Base-by-base conservation (phyloP, 2,113 vertebrate species). In the Leucoraja erinaceus region DNA sequence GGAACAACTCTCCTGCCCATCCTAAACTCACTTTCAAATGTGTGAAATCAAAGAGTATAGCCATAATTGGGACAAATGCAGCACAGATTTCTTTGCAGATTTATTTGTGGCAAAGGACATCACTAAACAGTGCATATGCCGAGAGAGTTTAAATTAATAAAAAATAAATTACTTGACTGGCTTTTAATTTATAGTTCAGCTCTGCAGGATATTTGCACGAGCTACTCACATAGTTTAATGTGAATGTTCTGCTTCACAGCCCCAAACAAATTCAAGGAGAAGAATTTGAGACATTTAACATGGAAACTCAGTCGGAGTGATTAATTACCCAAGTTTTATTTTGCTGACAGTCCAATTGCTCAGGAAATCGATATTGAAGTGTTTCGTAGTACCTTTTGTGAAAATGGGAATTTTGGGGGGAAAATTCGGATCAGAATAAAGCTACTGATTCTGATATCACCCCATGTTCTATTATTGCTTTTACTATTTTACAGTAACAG, bases 91-190 rank as follows among this genome's bases (percentile, higher is more conserved):
- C 20, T 2, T 20, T 22, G n/a, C 86, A 68, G 16, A 68, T 12
- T 47, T 47, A 68, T 90, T 68, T 33, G 38, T 38, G 20, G n/a
- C 18, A 20, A 20, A 14, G 9, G 59, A 0, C 63, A 56, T 20
- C 86, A 5, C 61, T 5, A 66, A 31, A 33, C 31, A 90, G 14
- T 68, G 68, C 28, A 38, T 47, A 70, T 90, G 86, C 86, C 33
- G 38, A 33, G 31, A 70, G 78, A 14, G 18, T 16, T 90, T 90
- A 70, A 66, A 70, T 61, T 61, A 90, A 66, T 25, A 2, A 20
- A 66, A 90, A 90, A 33, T 90, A 90, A 90, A 70, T 90, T 90
- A 33, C 84, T 66, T 90, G 63, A 33, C 63, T 68, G 86, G 18
- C 63, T 68, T 90, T 90, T 68, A 90, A 90, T 70, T 90, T 68